Evolutionary conservation across 2,888 invertebrate genomes (phyloP), one percentile per base, ranked within the genome.

Genomic region (Drosophila buzzatii): DNA sequence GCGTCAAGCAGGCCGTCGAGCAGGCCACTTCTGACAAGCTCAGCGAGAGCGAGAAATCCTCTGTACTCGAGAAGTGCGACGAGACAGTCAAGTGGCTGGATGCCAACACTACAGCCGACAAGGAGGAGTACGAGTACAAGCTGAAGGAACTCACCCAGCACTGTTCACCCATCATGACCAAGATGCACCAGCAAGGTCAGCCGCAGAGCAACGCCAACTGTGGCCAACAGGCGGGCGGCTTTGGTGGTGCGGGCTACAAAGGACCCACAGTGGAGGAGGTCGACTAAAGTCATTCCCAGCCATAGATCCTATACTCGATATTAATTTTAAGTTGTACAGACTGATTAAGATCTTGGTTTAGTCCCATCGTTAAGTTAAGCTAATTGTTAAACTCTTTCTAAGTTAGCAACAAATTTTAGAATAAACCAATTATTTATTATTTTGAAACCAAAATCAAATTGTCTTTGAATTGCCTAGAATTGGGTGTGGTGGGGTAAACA

Each of bases 51-150:
- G 97, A 97, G 78, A 96, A 95, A 92, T 96, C 96, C 79, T 95
- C 95, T 92, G 93, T 94, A 9, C 94, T 92, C 55, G 94, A 95
- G 70, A 95, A 53, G 53, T 62, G 61, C 53, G 16, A 33, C 44
- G 68, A 69, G 57, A 66, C 52, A 10, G 55, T 69, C 59, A 94
- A 93, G 62, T 97, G 97, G 97, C 92, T 97, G 73, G 98, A 98
- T 81, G 93, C 93, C 39, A 97, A 97, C 91, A 95, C 95, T 3
- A 93, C 96, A 39, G 97, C 97, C 4, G 95, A 96, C 53, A 96
- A 95, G 84, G 95, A 95, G 12, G 97, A 97, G 81, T 95, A 95
- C 76, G 96, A 97, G 95, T 73, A 88, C 66, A 88, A 88, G 59
- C 72, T 89, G 79, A 73, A 88, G 56, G 85, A 87, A 51, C 69